phyloP scores from a whole-genome alignment of 2,888 invertebrate genomes.

The Stenurella melanura region DNA sequence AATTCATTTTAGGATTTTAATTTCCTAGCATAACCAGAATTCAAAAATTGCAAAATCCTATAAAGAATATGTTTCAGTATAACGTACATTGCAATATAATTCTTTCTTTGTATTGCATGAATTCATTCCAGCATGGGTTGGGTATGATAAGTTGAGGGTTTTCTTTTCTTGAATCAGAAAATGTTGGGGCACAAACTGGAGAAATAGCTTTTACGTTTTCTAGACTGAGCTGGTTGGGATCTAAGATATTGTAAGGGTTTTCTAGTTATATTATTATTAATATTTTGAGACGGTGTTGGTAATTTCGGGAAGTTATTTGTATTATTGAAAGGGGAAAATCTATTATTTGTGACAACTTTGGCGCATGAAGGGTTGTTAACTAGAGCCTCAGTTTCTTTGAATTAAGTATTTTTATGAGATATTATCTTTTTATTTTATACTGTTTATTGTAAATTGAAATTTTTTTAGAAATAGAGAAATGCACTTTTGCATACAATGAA shows the following conservation, averaged over 20 bases:
- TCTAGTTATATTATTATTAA: neutral
- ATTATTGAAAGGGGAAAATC: neutral
- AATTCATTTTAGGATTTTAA: too few relatives aligned
- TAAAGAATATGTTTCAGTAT: neutral
- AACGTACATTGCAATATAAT: neutral
- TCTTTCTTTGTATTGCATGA: neutral
- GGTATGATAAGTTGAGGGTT: neutral
- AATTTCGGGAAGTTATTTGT: neutral
- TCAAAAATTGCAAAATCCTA: too few relatives aligned
- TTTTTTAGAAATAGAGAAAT: neutral
- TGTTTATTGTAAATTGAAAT: constrained; percentile 32
- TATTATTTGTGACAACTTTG: constrained; percentile 27
- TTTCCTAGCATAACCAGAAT: too few relatives aligned
- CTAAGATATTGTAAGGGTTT: neutral
- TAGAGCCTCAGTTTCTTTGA: constrained; percentile 30
- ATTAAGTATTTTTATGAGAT: constrained; percentile 19
- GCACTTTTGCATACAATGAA: neutral
- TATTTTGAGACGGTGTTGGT: neutral
- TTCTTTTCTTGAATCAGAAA: neutral
- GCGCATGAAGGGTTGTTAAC: constrained; percentile 34
- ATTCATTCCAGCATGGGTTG: neutral
- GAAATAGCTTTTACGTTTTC: neutral
- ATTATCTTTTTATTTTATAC: constrained; percentile 24
- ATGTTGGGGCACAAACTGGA: neutral
- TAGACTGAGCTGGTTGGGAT: neutral